phyloP scores from a whole-genome alignment of 2,888 invertebrate species.

The Drosophila rellima region DNA sequence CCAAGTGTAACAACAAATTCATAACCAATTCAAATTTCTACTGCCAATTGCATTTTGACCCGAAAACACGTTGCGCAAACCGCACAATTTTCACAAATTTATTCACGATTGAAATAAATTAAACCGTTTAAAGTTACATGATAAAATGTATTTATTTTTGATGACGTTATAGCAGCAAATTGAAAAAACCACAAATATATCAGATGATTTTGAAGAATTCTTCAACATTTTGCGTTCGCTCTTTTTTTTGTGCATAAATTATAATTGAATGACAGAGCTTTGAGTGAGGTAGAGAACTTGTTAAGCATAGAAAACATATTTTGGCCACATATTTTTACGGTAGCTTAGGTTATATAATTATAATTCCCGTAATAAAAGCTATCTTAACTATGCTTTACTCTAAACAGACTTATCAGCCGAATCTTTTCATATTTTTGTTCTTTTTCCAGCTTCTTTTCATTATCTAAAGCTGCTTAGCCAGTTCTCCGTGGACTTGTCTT shows the following conservation, averaged over 20 bases:
- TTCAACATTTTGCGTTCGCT: slow-evolving; percentile 28
- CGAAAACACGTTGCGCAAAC: slow-evolving; percentile 71
- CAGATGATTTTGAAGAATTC: slow-evolving; percentile 24
- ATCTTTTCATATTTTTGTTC: slow-evolving; percentile 20
- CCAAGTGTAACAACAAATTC: slow-evolving; percentile 12
- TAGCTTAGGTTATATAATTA: slow-evolving; percentile 24
- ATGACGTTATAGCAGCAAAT: slow-evolving; percentile 60
- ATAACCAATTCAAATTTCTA: slow-evolving; percentile 11
- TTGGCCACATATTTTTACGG: slow-evolving; percentile 21
- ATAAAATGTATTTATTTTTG: slow-evolving; percentile 62
- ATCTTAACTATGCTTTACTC: slow-evolving; percentile 4
- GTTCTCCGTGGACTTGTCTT: slow-evolving; percentile 16
- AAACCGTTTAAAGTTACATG: slow-evolving; percentile 66
- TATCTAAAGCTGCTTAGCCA: slow-evolving; percentile 42
- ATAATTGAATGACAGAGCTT: background rate
- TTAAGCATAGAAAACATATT: background rate
- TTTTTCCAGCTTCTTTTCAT: slow-evolving; percentile 19
- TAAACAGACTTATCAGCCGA: slow-evolving; percentile 26
- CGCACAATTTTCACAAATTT: slow-evolving; percentile 37
- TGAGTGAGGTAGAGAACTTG: background rate
- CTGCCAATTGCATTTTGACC: slow-evolving; percentile 60
- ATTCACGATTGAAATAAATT: slow-evolving; percentile 1
- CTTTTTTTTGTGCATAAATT: slow-evolving; percentile 54
- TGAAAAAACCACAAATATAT: slow-evolving; percentile 18
- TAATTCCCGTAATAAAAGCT: slow-evolving; percentile 9